Conservation (phyloP, 2,797 vertebrate genomes). For the Parauchenoglanis punctatus region DNA sequence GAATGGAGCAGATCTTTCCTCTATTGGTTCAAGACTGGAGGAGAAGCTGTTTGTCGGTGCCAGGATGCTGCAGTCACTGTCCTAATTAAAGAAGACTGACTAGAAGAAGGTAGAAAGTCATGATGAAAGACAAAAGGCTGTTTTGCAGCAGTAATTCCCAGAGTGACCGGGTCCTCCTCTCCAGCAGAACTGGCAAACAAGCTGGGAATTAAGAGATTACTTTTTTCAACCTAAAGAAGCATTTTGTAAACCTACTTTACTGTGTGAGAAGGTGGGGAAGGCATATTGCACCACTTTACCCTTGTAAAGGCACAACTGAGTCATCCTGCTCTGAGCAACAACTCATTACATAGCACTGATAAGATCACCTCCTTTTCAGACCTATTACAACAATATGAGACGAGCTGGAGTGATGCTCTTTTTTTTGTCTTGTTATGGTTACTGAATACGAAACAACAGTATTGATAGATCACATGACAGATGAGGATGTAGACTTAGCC, state of each 20-base stretch:
- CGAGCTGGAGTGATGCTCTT: not conserved
- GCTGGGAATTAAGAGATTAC: not conserved
- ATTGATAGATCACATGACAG: constrained; percentile 20
- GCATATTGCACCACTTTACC: constrained; percentile 19
- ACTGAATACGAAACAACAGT: not conserved
- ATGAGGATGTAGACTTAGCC: constrained; percentile 29
- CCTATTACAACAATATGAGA: constrained; percentile 2
- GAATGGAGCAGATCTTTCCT: constrained; percentile 44
- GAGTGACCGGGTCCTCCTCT: constrained; percentile 38
- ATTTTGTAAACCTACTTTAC: constrained; percentile 39
- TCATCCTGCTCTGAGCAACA: not conserved
- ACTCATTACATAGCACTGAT: constrained; percentile 12
- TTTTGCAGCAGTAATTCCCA: constrained; percentile 53
- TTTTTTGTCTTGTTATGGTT: constrained; percentile 1
- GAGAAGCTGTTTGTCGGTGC: constrained; percentile 36
- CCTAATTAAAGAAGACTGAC: constrained; percentile 54
- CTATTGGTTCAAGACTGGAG: constrained; percentile 33
- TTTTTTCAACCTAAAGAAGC: not conserved
- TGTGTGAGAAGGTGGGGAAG: constrained; percentile 21
- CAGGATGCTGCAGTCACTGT: constrained; percentile 25
- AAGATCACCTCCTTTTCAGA: constrained; percentile 14
- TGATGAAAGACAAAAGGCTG: constrained; percentile 31
- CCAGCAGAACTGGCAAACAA: constrained; percentile 21
- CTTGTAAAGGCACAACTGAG: constrained; percentile 15
- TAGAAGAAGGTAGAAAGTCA: constrained; percentile 28